These are phyloP conservation scores for Meteorus colon DNA, from an alignment of 2,888 invertebrate genomes.

Conservation along the genomic window DNA sequence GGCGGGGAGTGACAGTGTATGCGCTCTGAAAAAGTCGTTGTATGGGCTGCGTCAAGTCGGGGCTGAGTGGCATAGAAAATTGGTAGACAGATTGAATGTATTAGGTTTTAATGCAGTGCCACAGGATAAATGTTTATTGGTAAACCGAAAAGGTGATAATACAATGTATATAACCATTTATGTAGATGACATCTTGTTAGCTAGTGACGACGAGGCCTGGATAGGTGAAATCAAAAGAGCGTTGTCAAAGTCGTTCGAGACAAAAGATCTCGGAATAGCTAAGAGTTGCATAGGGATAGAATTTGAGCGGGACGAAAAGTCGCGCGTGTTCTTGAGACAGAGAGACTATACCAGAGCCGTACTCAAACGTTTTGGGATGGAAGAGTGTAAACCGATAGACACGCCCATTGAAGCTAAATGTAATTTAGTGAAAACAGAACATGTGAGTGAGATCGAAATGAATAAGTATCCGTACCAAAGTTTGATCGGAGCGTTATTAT, in stretches of 20 bases:
- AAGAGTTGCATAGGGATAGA: slow-evolving; percentile 40
- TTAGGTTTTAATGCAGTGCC: slow-evolving; percentile 31
- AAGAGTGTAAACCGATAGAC: slow-evolving; percentile 31
- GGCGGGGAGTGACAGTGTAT: slow-evolving; percentile 31
- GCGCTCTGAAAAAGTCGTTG: slow-evolving; percentile 39
- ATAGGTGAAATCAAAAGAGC: slow-evolving; percentile 30
- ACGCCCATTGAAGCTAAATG: background rate
- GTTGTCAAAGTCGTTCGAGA: no score
- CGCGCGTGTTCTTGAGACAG: slow-evolving; percentile 32
- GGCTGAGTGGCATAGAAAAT: slow-evolving; percentile 40
- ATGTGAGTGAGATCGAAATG: slow-evolving; percentile 27
- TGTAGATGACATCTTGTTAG: slow-evolving; percentile 43
- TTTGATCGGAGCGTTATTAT: slow-evolving; percentile 42
- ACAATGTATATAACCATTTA: slow-evolving; percentile 38
- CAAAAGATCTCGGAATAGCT: slow-evolving; percentile 20
- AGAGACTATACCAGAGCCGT: slow-evolving; percentile 29
- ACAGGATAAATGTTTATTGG: slow-evolving; percentile 43
- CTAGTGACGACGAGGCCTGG: slow-evolving; percentile 29
- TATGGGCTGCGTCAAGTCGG: no score
- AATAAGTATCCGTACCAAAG: slow-evolving; percentile 41
- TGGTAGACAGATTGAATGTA: slow-evolving; percentile 20
- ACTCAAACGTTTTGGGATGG: slow-evolving; percentile 33
- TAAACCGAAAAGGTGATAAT: background rate
- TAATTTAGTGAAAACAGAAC: slow-evolving; percentile 27
- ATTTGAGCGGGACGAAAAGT: slow-evolving; percentile 34